Evolutionary conservation across 1,140 invertebrate genomes (phyloP), one percentile per base, ranked within the genome.

Genomic region (Luehdorfia chinensis): DNA sequence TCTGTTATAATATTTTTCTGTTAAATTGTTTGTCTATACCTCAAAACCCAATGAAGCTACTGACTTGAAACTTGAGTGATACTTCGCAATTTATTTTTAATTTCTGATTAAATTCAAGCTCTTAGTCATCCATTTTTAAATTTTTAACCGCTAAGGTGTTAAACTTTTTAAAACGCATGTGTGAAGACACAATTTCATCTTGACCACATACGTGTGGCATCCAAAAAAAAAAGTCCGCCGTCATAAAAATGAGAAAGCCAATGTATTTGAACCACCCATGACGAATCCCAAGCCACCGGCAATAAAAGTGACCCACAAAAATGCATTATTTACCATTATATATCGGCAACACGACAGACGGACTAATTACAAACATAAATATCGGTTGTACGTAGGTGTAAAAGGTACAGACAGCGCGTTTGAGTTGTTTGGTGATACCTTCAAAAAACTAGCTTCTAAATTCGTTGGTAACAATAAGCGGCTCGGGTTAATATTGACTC

Each of bases 251-350:
- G 49, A 49, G 54, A 70, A 60, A 58, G 54, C 37, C 54, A 18
- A 43, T 43, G 34, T 18, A 30, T 44, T 37, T 34, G 19, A 66
- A 61, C 80, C 80, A 84, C 80, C 80, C 80, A 84, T 78, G 77
- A 69, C 57, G 80, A 75, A 75, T 66, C 49, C 62, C 55, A 55
- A 55, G 59, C 66, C 61, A 57, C 55, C 59, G 66, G 69, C 60
- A 75, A 78, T 84, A 78, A 81, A 84, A 79, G 55, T 78, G 73
- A 72, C 66, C 77, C 70, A 76, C 80, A 81, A 84, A 80, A 75
- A 84, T 78, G 75, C 77, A 80, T 84, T 83, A 84, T 83, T 80
- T 84, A 84, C 77, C 75, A 84, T 81, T 78, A 72, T 69, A 72
- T 80, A 80, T 79, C 75, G 77, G 72, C 75, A 70, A 66, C 43